A percentile compares a stretch with the other conserved stretches of the same genome.
Conservation (phyloP, 2,888 invertebrate species). For the Andrena haemorrhoa region DNA sequence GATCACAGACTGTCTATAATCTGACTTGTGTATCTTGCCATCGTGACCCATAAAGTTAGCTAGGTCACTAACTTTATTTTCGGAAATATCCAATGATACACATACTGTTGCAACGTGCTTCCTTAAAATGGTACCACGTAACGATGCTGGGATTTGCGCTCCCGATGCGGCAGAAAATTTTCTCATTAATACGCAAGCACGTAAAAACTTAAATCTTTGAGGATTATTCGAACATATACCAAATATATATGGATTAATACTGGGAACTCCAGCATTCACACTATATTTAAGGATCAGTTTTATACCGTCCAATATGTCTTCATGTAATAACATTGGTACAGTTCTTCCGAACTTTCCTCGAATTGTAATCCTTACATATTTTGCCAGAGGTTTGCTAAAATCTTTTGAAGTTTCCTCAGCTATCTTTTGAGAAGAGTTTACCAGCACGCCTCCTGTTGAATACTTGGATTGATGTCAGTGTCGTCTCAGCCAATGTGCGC, state of each 20-base stretch:
- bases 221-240: background rate
- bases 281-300: background rate
- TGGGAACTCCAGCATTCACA: background rate
- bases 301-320: background rate
- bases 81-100: background rate
- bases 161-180: slow-evolving; percentile 1
- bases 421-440: background rate
- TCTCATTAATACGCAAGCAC: slow-evolving; percentile 1
- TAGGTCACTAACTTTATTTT: background rate
- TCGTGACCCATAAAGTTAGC: slow-evolving; percentile 14
- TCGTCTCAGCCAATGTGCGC: slow-evolving; percentile 11
- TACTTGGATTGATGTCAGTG: slow-evolving; percentile 24
- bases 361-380: slow-evolving; percentile 1
- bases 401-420: background rate
- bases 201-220: background rate
- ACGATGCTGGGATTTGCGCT: background rate
- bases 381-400: background rate
- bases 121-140: background rate
- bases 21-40: background rate
- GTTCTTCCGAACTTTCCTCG: slow-evolving; percentile 10
- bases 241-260: background rate
- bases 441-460: slow-evolving; percentile 32
- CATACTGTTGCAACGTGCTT: slow-evolving; percentile 3
- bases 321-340: slow-evolving; percentile 1
- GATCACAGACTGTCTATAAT: background rate